Percentiles rank a stretch among this genome's conserved stretches.
Evolutionary conservation across 2,888 invertebrate genomes (phyloP).

Genomic region (Cephus pulcher): DNA sequence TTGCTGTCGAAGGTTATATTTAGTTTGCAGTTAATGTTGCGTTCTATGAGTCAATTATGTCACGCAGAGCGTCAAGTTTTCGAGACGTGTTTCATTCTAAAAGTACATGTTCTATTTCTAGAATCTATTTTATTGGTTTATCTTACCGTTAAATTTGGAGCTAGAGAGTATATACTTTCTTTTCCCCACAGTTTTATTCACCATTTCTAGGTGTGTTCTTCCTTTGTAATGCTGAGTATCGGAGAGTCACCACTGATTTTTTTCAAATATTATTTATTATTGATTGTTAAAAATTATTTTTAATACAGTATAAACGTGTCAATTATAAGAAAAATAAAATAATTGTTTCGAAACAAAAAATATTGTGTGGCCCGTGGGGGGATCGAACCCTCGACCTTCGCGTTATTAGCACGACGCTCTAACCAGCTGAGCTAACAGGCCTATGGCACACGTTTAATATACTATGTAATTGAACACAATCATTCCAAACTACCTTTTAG

Average conservation of each 20-base stretch:
- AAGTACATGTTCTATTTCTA: not conserved
- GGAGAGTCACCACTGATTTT: not conserved
- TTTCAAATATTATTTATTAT: not conserved
- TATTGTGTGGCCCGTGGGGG: constrained; percentile 29
- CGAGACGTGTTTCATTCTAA: not conserved
- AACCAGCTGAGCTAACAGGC: constrained; percentile 21
- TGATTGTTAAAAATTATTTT: too few relatives aligned
- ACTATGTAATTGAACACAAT: not conserved
- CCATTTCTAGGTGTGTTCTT: not conserved
- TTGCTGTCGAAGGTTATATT: not conserved
- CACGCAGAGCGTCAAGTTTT: too few relatives aligned
- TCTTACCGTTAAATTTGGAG: not conserved
- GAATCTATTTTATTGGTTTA: not conserved
- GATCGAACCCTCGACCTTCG: constrained; percentile 40
- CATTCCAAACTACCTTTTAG: not conserved
- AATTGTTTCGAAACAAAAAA: not conserved
- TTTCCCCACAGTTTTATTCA: not conserved
- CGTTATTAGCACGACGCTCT: constrained; percentile 26
- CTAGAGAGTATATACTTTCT: not conserved
- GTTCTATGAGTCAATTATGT: not conserved
- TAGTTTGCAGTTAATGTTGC: not conserved
- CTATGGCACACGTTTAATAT: not conserved
- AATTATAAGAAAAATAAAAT: not conserved
- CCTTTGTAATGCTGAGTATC: not conserved
- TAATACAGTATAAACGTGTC: not conserved